These are phyloP conservation scores for Bubo blakistoni DNA, from an alignment of 2,113 vertebrate genomes.

Conservation along the genomic window DNA sequence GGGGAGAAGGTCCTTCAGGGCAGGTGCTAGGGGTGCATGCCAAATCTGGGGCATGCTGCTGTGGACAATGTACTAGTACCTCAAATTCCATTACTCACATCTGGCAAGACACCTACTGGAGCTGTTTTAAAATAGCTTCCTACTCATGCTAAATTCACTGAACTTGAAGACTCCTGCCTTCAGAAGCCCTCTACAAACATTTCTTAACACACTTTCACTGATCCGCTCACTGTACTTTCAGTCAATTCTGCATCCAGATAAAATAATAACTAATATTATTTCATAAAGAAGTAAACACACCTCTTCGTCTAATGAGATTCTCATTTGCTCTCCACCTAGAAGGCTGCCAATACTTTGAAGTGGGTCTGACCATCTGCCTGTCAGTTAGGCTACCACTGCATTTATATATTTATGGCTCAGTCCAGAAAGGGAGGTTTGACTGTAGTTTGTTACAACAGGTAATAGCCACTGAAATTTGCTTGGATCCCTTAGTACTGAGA, in stretches of 20 bases:
- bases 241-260: background rate
- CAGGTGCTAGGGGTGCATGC: background rate
- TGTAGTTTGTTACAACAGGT: background rate
- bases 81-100: background rate
- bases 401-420: background rate
- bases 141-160: background rate
- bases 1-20: background rate
- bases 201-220: background rate
- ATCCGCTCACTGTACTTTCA: background rate
- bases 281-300: background rate
- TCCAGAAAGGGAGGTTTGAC: background rate
- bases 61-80: background rate
- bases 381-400: background rate
- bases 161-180: background rate
- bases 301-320: background rate
- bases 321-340: background rate
- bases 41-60: background rate
- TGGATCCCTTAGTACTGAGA: background rate
- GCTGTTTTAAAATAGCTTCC: background rate
- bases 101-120: background rate
- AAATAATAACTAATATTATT: background rate
- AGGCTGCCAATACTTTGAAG: background rate
- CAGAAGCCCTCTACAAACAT: background rate
- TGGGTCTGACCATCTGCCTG: background rate
- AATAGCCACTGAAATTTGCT: background rate